Conservation (phyloP, 53 echinoderm and acorn worm species). For the Astropecten irregularis region DNA sequence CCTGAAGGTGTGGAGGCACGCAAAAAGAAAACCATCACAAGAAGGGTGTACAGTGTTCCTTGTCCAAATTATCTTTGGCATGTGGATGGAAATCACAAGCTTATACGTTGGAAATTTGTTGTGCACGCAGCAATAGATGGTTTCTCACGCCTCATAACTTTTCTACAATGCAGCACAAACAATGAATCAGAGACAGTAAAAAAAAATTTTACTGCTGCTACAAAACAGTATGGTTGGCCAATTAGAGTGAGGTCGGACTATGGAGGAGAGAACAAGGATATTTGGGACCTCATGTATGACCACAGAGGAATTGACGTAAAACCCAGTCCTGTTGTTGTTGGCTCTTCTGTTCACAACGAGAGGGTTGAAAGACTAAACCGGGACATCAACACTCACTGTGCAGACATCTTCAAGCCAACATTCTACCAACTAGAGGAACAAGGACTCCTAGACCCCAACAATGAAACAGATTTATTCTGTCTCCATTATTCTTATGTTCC, state of each 20-base stretch:
- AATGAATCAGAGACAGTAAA: slow-evolving; percentile 44
- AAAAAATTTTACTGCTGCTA: slow-evolving; percentile 21
- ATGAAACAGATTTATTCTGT: slow-evolving; percentile 15
- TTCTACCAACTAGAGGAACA: not conserved
- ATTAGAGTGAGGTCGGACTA: slow-evolving; percentile 46
- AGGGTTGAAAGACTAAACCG: slow-evolving; percentile 41
- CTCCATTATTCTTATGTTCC: slow-evolving; percentile 18
- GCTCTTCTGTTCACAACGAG: slow-evolving; percentile 54
- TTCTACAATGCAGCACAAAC: slow-evolving; percentile 51
- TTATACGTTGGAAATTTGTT: slow-evolving; percentile 62
- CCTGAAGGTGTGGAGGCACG: slow-evolving; percentile 39
- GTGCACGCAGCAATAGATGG: slow-evolving; percentile 69
- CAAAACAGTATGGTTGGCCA: slow-evolving; percentile 46
- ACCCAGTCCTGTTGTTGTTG: slow-evolving; percentile 34
- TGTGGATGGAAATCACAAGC: slow-evolving; percentile 65
- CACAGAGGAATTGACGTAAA: slow-evolving; percentile 26
- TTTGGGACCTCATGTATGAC: slow-evolving; percentile 52
- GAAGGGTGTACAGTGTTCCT: slow-evolving; percentile 49
- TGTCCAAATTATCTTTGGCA: slow-evolving; percentile 63
- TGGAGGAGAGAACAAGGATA: slow-evolving; percentile 40
- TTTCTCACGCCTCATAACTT: slow-evolving; percentile 37
- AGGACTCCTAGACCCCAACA: not conserved
- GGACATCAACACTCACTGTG: slow-evolving; percentile 23
- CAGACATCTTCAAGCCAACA: not conserved
- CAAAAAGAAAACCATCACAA: slow-evolving; percentile 29